phyloP scores from a whole-genome alignment of 2,113 vertebrate species.

The Salvator merianae region DNA sequence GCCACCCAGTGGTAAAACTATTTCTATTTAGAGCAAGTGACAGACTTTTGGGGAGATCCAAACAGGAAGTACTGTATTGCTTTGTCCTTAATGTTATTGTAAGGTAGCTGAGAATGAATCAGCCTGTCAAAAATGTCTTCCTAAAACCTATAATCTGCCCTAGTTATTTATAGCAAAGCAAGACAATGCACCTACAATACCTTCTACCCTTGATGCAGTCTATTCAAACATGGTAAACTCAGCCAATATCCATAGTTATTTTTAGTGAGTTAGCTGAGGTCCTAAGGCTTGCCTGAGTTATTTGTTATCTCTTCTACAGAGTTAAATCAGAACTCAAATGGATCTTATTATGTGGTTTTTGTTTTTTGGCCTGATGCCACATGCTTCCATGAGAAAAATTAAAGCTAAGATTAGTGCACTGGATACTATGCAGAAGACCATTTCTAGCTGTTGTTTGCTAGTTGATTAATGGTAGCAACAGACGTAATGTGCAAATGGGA shows the following conservation, averaged over 20 bases:
- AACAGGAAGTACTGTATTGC: rapidly evolving
- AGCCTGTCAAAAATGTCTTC: not conserved
- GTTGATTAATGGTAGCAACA: too few species aligned
- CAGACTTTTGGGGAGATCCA: not conserved
- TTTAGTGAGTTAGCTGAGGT: constrained; percentile 18
- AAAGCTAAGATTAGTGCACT: not conserved
- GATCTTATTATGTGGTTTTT: not conserved
- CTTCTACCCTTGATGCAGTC: not conserved
- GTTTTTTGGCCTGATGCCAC: not conserved
- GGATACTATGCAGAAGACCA: not conserved
- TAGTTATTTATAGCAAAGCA: constrained; percentile 41
- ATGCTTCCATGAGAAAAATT: not conserved
- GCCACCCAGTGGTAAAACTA: constrained; percentile 46
- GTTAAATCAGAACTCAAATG: not conserved
- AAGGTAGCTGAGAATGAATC: not conserved
- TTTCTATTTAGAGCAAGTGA: constrained; percentile 38
- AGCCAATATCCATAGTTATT: constrained; percentile 32
- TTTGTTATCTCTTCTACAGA: not conserved
- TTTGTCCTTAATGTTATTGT: constrained; percentile 13
- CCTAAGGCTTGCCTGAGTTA: not conserved
- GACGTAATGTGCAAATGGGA: too few species aligned
- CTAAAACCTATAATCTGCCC: constrained; percentile 3
- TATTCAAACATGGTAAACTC: not conserved
- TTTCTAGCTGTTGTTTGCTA: not conserved
- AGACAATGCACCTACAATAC: constrained; percentile 41